phyloP scores from a whole-genome alignment of 2,888 invertebrate species.

The Harpalus rubripes region DNA sequence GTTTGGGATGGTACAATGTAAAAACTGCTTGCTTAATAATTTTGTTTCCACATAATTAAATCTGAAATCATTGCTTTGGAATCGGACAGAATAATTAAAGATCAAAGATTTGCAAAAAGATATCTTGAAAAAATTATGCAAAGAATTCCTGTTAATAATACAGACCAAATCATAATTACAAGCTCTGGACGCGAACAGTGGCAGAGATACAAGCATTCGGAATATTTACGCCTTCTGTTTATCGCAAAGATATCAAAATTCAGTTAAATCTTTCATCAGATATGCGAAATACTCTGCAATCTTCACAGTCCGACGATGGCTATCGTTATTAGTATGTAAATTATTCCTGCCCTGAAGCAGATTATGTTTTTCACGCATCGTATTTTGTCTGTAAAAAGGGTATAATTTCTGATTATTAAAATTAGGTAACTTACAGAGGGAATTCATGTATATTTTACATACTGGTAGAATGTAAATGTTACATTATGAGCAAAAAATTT shows the following conservation, averaged over 20 bases:
- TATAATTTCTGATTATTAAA: slow-evolving; percentile 53
- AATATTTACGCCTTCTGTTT: background rate
- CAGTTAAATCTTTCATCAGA: slow-evolving; percentile 42
- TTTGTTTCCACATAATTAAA: no score
- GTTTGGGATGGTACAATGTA: no score
- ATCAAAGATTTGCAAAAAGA: background rate
- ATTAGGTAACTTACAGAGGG: background rate
- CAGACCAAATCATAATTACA: background rate
- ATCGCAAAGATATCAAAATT: slow-evolving; percentile 40
- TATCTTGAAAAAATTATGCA: background rate
- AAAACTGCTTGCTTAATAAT: no score
- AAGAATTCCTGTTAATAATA: background rate
- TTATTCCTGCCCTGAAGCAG: background rate
- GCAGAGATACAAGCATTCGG: slow-evolving; percentile 1
- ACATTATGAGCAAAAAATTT: background rate
- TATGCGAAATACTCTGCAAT: slow-evolving; percentile 37
- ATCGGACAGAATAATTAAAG: background rate
- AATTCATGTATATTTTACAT: slow-evolving; percentile 33
- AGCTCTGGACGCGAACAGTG: background rate
- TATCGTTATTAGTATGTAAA: slow-evolving; percentile 42
- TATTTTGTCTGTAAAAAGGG: slow-evolving; percentile 42
- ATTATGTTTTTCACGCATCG: slow-evolving; percentile 52
- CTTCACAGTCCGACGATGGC: slow-evolving; percentile 1
- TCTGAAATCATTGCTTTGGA: no score
- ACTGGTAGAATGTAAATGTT: background rate